These are phyloP conservation scores for Drosophila eugracilis DNA, from an alignment of 1,140 invertebrate species.

Conservation along the genomic window DNA sequence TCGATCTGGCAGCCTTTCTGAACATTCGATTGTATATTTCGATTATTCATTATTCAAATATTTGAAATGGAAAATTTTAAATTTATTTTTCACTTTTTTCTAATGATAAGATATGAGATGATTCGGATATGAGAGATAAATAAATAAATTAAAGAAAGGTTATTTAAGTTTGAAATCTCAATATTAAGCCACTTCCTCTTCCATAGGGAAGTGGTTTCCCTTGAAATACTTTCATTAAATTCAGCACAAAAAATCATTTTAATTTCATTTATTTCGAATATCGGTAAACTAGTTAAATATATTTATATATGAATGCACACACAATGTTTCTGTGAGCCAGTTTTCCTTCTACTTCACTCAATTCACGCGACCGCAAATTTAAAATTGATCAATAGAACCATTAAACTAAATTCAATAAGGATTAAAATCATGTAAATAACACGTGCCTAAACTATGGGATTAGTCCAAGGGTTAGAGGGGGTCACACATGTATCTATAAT, in stretches of 20 bases:
- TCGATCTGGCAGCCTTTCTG: background rate
- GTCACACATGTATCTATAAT: slow-evolving; percentile 1
- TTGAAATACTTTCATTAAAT: too few relatives aligned
- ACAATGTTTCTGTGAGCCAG: background rate
- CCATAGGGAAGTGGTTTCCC: too few relatives aligned
- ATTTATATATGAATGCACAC: slow-evolving; percentile 14
- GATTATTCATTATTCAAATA: background rate
- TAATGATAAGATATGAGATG: too few relatives aligned
- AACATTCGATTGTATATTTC: background rate
- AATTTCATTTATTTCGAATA: slow-evolving; percentile 3
- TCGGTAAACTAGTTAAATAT: slow-evolving; percentile 14
- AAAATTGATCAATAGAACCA: slow-evolving; percentile 34
- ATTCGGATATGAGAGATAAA: too few relatives aligned
- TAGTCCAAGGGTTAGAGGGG: slow-evolving; percentile 4
- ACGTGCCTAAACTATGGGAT: background rate
- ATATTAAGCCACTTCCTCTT: too few relatives aligned
- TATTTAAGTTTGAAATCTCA: too few relatives aligned
- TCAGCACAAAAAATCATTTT: background rate
- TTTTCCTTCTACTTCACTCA: background rate
- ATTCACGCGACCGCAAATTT: too few relatives aligned
- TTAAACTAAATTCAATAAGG: slow-evolving; percentile 2
- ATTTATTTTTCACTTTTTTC: too few relatives aligned
- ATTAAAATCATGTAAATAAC: background rate
- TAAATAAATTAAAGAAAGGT: too few relatives aligned
- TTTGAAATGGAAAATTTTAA: background rate